Conservation (phyloP, 2,888 invertebrate genomes). For the Bimastos eiseni region DNA sequence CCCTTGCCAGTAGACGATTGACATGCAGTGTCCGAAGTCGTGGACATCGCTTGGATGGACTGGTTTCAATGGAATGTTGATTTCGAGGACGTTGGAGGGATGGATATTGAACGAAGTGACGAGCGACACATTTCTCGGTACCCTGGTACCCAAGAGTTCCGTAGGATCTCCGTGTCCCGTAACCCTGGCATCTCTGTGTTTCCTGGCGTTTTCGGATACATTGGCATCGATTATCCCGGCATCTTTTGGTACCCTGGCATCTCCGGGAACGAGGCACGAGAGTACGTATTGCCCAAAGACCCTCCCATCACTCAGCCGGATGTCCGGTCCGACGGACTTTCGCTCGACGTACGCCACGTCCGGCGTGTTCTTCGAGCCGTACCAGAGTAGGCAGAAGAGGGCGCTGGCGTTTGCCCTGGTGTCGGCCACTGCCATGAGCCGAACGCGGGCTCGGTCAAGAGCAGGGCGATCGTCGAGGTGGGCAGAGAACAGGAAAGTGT, state of each 20-base stretch:
- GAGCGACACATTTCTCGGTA: constrained; percentile 37
- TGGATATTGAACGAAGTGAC: constrained; percentile 14
- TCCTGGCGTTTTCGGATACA: too few relatives aligned
- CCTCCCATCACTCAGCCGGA: not conserved
- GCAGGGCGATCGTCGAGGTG: constrained; percentile 35
- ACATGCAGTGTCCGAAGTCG: constrained; percentile 43
- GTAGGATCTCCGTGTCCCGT: too few relatives aligned
- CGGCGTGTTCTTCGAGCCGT: constrained; percentile 21
- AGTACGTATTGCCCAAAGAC: constrained; percentile 35
- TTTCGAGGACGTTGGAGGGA: constrained; percentile 31
- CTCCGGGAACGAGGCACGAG: constrained; percentile 29
- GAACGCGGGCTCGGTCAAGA: constrained; percentile 22
- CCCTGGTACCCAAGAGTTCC: not conserved
- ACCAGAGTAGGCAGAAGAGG: constrained; percentile 39
- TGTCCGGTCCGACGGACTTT: constrained; percentile 31
- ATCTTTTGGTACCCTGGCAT: constrained; percentile 8
- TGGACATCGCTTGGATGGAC: not conserved
- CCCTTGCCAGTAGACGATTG: constrained; percentile 39
- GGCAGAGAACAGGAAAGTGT: constrained; percentile 34
- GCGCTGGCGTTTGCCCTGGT: too few relatives aligned
- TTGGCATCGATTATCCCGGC: not conserved
- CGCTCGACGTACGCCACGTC: not conserved
- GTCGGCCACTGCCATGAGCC: constrained; percentile 34
- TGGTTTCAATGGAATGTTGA: constrained; percentile 32
- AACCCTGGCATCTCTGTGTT: not conserved